phyloP scores from a whole-genome alignment of 2,888 invertebrate genomes.

The Callyntrura sp. region DNA sequence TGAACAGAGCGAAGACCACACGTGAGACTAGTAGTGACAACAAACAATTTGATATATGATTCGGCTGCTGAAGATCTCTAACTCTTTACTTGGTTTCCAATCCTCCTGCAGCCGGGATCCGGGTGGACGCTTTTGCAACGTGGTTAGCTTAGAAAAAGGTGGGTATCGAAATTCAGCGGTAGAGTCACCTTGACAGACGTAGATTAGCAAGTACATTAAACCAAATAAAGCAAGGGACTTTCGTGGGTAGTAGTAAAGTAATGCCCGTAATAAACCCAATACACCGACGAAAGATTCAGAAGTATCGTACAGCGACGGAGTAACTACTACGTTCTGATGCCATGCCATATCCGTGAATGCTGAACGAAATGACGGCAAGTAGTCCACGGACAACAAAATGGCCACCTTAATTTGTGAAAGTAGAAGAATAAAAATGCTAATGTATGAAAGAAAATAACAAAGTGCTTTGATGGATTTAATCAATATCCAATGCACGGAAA shows the following conservation, averaged over 20 bases:
- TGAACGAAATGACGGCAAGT: conserved; percentile 59
- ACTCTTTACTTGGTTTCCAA: not conserved
- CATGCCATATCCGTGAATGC: conserved; percentile 45
- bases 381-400: conserved; percentile 45
- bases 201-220: not conserved
- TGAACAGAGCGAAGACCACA: conserved; percentile 33
- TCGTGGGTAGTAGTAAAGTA: conserved; percentile 30
- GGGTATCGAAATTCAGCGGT: not conserved
- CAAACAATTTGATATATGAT: conserved; percentile 10
- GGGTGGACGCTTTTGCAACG: not conserved
- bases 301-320: not conserved
- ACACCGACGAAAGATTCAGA: no score
- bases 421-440: no score
- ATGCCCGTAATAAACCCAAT: conserved; percentile 35
- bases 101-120: not conserved
- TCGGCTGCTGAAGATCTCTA: not conserved
- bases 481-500: no score
- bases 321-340: conserved; percentile 3
- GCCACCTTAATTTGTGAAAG: conserved; percentile 17
- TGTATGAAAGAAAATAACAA: no score
- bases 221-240: not conserved
- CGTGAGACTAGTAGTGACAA: conserved; percentile 29
- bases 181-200: not conserved
- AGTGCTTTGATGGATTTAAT: no score
- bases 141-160: not conserved